Base-by-base conservation (phyloP, 2,888 invertebrate species). In the Drosophila mimetica region DNA sequence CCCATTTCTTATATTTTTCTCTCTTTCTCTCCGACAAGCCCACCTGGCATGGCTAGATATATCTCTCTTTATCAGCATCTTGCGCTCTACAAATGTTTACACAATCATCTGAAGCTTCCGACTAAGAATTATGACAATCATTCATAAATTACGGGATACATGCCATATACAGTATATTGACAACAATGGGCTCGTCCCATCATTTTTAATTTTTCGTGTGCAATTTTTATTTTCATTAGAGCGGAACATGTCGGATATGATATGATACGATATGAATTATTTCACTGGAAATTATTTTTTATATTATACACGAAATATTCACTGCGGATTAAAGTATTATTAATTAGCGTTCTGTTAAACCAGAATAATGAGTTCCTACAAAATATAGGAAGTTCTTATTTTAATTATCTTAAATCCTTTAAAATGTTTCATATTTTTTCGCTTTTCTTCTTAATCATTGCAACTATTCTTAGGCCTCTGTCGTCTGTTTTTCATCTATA, bases 171-270 rank as follows among this genome's bases (percentile, higher is more conserved):
- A 30, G 41, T 34, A 66, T 64, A 25, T 41, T 37, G 18, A 25
- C 53, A 80, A 86, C 80, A 80, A 86, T 76, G 67, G 65, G 63
- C 63, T 66, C 57, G 65, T 71, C 67, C 57, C 42, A 55, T 41
- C 28, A 18, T 36, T 36, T 41, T 52, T 8, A 28, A 28, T 41
- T 30, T 65, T 59, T 74, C 69, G 44, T 53, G 52, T 34, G 22
- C 47, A 61, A 69, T 66, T 60, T 42, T 25, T 52, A 64, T 60
- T 48, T 52, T 30, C 77, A 57, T 60, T 82, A 66, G 76, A 76
- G 74, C 66, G 72, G 37, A 75, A 63, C 67, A 54, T 41, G 28
- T 25, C 46, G 63, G 58, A 71, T 72, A 72, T 65, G 51, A 71
- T 63, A 53, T 44, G 46, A 47, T 57, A 9, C 25, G 44, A 28